Percentiles rank a stretch among this genome's conserved stretches.
phyloP scores from a whole-genome alignment of 2,797 vertebrate species.

The Babyrousa celebensis region DNA sequence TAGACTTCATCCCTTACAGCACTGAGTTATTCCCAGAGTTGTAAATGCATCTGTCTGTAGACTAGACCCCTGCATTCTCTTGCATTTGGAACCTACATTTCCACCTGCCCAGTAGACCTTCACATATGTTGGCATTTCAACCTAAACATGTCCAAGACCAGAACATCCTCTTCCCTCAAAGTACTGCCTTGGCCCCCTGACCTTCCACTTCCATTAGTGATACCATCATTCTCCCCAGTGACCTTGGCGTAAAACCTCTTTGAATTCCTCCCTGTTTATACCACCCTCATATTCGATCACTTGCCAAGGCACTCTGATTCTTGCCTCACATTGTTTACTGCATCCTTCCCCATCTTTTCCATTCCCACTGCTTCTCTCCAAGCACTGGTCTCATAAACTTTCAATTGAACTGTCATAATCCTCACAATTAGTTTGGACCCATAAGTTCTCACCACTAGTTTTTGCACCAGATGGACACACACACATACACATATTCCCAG shows the following conservation, averaged over 20 bases:
- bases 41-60: background rate
- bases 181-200: background rate
- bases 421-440: background rate
- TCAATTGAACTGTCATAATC: background rate
- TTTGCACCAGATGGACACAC: background rate
- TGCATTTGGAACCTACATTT: conserved; percentile 1
- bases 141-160: background rate
- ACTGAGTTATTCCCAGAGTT: background rate
- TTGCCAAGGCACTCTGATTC: background rate
- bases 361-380: background rate
- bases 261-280: background rate
- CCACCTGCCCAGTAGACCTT: background rate
- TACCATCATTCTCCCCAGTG: background rate
- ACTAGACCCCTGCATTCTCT: background rate
- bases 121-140: background rate
- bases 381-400: background rate
- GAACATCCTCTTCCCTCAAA: background rate
- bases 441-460: background rate
- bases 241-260: background rate
- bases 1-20: background rate
- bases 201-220: background rate
- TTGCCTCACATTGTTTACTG: background rate
- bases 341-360: background rate
- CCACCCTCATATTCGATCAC: background rate
- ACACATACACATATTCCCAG: background rate